Evolutionary conservation across 1,140 invertebrate species (phyloP).

Genomic region (Drosophila erecta): DNA sequence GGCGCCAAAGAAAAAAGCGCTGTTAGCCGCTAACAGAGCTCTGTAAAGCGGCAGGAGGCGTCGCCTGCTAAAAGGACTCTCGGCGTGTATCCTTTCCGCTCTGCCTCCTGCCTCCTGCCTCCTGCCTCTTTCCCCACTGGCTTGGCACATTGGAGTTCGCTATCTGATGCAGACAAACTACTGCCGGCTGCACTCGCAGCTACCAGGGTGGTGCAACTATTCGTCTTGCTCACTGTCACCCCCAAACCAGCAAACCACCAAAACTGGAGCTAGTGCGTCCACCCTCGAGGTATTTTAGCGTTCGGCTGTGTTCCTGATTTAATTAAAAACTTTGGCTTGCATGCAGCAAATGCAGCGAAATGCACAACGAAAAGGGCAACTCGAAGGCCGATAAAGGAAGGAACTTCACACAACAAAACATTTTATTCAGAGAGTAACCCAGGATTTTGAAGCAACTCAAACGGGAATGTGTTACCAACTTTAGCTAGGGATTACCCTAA

Average conservation of each 20-base stretch:
- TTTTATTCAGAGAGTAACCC: too few relatives aligned
- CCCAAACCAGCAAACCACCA: background rate
- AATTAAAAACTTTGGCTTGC: conserved; percentile 68
- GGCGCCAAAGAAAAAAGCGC: conserved; percentile 24
- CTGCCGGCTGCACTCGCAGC: conserved; percentile 17
- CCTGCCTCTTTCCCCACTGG: too few relatives aligned
- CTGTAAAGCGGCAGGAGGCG: conserved; percentile 38
- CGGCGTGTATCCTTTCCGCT: background rate
- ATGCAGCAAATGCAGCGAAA: conserved; percentile 56
- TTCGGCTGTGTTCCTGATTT: conserved; percentile 61
- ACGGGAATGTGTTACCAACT: too few relatives aligned
- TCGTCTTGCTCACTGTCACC: conserved; percentile 56
- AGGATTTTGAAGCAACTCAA: too few relatives aligned
- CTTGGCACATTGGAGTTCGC: background rate
- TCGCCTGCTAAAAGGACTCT: conserved; percentile 18
- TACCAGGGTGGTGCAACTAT: conserved; percentile 13
- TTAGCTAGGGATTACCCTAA: too few relatives aligned
- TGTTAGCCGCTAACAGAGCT: conserved; percentile 39
- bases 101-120: too few relatives aligned
- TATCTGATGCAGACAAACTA: conserved; percentile 78
- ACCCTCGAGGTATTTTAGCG: conserved; percentile 7
- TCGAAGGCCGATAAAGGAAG: conserved; percentile 6
- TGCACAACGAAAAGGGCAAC: conserved; percentile 25
- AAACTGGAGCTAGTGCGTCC: background rate
- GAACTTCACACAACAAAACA: too few relatives aligned